These are phyloP conservation scores for Gymnogyps californianus DNA, from an alignment of 2,113 vertebrate species.

Conservation along the genomic window DNA sequence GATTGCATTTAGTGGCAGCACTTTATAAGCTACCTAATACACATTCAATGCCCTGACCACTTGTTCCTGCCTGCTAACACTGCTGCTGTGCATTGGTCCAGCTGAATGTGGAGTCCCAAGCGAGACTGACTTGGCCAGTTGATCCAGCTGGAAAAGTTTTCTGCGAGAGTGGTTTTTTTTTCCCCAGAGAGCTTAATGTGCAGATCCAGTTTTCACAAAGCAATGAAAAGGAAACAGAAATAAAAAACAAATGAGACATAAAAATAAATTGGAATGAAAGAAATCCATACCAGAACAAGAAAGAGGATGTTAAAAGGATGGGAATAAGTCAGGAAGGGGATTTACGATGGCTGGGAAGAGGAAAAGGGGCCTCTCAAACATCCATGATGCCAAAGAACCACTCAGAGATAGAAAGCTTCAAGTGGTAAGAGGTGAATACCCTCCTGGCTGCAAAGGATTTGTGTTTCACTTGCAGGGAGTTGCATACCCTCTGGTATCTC, in stretches of 20 bases:
- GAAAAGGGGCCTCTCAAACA: background rate
- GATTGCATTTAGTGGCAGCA: background rate
- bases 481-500: background rate
- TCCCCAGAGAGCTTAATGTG: background rate
- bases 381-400: background rate
- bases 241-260: background rate
- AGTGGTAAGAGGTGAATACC: background rate
- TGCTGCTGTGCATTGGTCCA: background rate
- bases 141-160: background rate
- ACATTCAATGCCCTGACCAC: background rate
- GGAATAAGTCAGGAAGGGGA: background rate
- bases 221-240: background rate
- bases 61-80: background rate
- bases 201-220: background rate
- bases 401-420: background rate
- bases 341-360: background rate
- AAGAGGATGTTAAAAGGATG: background rate
- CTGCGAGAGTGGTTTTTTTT: background rate
- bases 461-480: accelerated
- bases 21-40: background rate
- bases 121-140: background rate
- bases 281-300: background rate
- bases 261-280: background rate
- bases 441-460: background rate
- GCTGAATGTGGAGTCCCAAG: background rate